Percentiles rank a stretch among this genome's conserved stretches.
Evolutionary conservation across 2,797 vertebrate species (phyloP).

Genomic region (Darevskia nairensis): DNA sequence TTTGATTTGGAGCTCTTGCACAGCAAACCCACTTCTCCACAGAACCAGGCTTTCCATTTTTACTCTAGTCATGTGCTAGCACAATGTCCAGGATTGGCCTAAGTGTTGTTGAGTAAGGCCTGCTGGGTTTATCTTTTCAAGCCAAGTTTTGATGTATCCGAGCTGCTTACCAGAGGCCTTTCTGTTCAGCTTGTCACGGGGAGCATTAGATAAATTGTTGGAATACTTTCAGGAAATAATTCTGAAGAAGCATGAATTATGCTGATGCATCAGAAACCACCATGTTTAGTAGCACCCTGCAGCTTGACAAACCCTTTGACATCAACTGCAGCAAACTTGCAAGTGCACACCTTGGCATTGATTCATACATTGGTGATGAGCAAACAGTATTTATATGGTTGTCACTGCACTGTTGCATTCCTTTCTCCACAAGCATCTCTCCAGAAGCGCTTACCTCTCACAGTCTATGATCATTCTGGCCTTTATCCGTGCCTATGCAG

Average conservation of each 20-base stretch:
- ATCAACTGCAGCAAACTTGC: conserved; percentile 3
- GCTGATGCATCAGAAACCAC: conserved; percentile 29
- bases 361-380: neutral
- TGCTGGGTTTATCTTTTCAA: conserved; percentile 9
- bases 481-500: neutral
- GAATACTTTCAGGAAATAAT: conserved; percentile 21
- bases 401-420: neutral
- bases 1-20: too few species aligned
- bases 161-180: conserved; percentile 16
- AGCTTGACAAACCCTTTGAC: conserved; percentile 26
- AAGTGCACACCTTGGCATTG: conserved; percentile 7
- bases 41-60: neutral
- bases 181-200: conserved; percentile 3
- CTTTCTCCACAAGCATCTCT: neutral
- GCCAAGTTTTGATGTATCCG: neutral
- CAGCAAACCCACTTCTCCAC: too few species aligned
- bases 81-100: neutral
- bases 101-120: conserved; percentile 23
- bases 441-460: neutral
- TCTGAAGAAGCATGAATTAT: conserved; percentile 31
- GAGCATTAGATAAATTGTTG: conserved; percentile 9
- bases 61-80: neutral
- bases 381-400: neutral
- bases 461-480: neutral
- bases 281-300: conserved; percentile 2